These are phyloP conservation scores for Plodia interpunctella DNA, from an alignment of 1,140 invertebrate genomes.

Conservation along the genomic window DNA sequence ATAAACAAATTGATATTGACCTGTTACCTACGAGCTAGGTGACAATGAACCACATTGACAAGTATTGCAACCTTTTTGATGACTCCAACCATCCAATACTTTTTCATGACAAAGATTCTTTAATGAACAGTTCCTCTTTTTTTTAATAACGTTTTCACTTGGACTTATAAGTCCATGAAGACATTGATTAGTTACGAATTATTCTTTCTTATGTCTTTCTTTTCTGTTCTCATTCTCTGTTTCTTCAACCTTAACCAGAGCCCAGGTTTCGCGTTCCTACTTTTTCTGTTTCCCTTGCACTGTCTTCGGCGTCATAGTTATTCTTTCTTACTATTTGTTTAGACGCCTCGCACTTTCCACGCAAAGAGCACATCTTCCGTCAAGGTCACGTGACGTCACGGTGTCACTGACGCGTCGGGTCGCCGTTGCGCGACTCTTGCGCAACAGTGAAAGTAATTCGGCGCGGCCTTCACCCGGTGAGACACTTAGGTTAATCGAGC, in stretches of 20 bases:
- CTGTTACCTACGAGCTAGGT: not conserved
- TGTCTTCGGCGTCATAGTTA: too few species aligned
- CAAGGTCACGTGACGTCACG: slow-evolving; percentile 10
- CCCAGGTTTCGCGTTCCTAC: too few species aligned
- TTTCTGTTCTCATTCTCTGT: too few species aligned
- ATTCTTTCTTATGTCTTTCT: too few species aligned
- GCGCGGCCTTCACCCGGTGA: slow-evolving; percentile 11
- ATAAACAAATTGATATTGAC: slow-evolving; percentile 12
- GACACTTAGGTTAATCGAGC: not conserved
- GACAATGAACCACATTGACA: not conserved
- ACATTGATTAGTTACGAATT: not conserved
- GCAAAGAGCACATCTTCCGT: not conserved
- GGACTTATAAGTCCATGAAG: too few species aligned
- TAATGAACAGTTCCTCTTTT: too few species aligned
- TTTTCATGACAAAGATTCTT: too few species aligned
- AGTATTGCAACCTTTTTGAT: not conserved
- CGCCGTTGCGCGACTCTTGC: slow-evolving; percentile 4
- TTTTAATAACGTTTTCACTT: too few species aligned
- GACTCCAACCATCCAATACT: too few species aligned
- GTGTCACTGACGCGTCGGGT: slow-evolving; percentile 10
- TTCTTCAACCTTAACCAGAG: too few species aligned
- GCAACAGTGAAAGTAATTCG: slow-evolving; percentile 14
- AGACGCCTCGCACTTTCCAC: too few species aligned
- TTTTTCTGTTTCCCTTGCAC: too few species aligned
- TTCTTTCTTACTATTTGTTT: not conserved